Conservation (phyloP, 1,140 invertebrate genomes). For the Trichonephila clavata region DNA sequence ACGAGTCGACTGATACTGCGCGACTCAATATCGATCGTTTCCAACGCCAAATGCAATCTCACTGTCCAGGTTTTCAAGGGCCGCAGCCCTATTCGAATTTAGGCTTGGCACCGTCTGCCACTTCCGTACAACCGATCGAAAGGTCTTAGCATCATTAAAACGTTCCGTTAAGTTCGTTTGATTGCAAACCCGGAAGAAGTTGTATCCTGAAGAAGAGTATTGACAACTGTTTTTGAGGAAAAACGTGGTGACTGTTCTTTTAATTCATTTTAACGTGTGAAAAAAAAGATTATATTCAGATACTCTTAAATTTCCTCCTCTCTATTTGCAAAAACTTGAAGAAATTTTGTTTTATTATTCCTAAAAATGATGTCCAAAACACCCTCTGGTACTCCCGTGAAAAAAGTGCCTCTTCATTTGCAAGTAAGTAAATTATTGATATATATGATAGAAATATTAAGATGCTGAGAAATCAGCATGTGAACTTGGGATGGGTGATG, state of each 20-base stretch:
- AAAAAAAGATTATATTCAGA: neutral
- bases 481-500: neutral
- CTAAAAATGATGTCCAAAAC: slow-evolving; percentile 59
- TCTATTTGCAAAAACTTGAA: neutral
- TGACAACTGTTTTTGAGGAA: neutral
- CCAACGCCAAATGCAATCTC: neutral
- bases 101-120: slow-evolving; percentile 43
- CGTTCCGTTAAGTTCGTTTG: neutral
- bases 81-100: slow-evolving; percentile 43
- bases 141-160: neutral
- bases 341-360: neutral
- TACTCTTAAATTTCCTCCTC: neutral
- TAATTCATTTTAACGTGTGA: neutral
- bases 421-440: slow-evolving; percentile 85
- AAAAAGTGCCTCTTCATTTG: slow-evolving; percentile 96
- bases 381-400: slow-evolving; percentile 85
- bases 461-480: neutral
- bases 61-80: neutral
- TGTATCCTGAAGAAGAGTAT: neutral
- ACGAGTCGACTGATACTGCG: slow-evolving; percentile 64
- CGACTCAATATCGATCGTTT: slow-evolving; percentile 51
- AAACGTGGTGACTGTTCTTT: neutral
- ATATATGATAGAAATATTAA: slow-evolving; percentile 1
- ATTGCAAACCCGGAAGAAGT: neutral
- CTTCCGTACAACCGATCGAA: slow-evolving; percentile 16